phyloP scores from a whole-genome alignment of 2,888 invertebrate genomes.

The Dynastes grantii region DNA sequence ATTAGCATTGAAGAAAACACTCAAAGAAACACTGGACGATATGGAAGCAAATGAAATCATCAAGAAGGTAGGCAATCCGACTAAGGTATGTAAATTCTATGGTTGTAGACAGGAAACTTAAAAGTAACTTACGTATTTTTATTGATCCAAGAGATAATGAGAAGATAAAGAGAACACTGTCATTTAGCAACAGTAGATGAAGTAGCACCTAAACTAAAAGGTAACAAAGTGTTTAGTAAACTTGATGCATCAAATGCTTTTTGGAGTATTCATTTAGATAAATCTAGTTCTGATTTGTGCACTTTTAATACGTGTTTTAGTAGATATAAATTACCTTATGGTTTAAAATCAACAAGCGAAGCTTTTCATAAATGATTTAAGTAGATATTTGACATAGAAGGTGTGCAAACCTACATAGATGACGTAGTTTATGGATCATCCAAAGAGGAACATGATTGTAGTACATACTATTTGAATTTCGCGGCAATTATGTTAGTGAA shows the following conservation, averaged over 20 bases:
- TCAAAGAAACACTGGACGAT: slow-evolving; percentile 44
- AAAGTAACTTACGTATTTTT: neutral
- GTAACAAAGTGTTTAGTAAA: too few species aligned
- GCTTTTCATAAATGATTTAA: slow-evolving; percentile 4
- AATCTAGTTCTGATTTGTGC: too few species aligned
- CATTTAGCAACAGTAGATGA: too few species aligned
- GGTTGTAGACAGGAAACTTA: slow-evolving; percentile 35
- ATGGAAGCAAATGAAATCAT: slow-evolving; percentile 48
- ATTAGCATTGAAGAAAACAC: slow-evolving; percentile 26
- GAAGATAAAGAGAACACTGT: slow-evolving; percentile 41
- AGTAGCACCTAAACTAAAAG: too few species aligned
- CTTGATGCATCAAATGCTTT: too few species aligned
- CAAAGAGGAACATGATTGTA: slow-evolving; percentile 48
- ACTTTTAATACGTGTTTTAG: too few species aligned
- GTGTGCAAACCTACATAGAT: slow-evolving; percentile 23
- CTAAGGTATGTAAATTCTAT: slow-evolving; percentile 48
- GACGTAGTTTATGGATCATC: slow-evolving; percentile 33
- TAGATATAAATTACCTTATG: slow-evolving; percentile 13
- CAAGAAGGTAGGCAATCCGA: slow-evolving; percentile 32
- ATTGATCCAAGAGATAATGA: slow-evolving; percentile 45
- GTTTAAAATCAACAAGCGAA: slow-evolving; percentile 32
- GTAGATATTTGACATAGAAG: slow-evolving; percentile 8
- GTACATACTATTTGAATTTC: neutral
- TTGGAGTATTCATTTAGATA: too few species aligned
- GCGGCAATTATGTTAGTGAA: too few species aligned